Percentiles rank a stretch among this genome's conserved stretches.
These are phyloP conservation scores for Chaetura pelagica DNA, from an alignment of 2,113 vertebrate species.

Conservation along the genomic window DNA sequence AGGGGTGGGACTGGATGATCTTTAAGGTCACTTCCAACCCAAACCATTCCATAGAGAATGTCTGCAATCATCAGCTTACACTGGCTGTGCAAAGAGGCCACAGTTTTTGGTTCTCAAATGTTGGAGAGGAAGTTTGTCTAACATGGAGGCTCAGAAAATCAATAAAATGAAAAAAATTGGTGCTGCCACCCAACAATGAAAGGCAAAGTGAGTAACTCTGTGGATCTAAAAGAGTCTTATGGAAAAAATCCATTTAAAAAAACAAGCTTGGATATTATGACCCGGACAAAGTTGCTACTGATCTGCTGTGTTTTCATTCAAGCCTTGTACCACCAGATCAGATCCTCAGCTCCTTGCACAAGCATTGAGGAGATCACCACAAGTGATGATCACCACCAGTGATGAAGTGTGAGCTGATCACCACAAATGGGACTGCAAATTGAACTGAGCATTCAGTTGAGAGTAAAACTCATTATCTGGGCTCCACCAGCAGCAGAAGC, in stretches of 20 bases:
- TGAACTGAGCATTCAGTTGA: background rate
- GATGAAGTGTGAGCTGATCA: background rate
- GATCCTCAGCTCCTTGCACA: background rate
- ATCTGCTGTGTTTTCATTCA: background rate
- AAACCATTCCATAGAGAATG: background rate
- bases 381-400: background rate
- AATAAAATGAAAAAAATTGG: background rate
- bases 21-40: too few species aligned
- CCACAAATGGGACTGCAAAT: background rate
- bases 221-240: background rate
- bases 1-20: too few species aligned
- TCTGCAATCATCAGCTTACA: background rate
- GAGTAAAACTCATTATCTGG: background rate
- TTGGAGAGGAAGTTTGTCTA: background rate
- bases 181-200: background rate
- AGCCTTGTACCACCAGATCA: background rate
- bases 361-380: too few species aligned
- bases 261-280: background rate
- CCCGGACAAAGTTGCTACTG: background rate
- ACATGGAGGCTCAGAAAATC: background rate
- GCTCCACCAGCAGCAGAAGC: background rate
- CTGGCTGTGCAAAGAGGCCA: background rate
- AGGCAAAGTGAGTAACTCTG: background rate
- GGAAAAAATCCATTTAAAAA: background rate
- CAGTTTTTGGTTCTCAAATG: rapidly evolving